Base-by-base conservation (phyloP, 2,888 invertebrate genomes). In the Spatulosminthurus flaviceps region DNA sequence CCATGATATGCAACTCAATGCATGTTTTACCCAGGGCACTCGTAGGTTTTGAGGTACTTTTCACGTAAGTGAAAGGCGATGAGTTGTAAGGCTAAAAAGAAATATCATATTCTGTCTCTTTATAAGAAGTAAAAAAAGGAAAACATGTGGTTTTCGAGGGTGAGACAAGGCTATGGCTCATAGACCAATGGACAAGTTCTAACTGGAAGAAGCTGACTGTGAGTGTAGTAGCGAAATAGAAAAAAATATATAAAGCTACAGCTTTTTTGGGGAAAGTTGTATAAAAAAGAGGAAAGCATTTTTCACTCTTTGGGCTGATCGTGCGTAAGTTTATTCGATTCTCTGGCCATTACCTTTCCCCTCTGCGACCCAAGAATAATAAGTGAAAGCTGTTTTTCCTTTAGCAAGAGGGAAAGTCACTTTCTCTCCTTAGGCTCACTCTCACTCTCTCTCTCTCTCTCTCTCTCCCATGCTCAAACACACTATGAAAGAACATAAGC, bases 291-390 rank as follows among this genome's bases (percentile, higher is more conserved):
- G 71, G 26, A 24, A 72, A 42, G 21, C 43, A 72, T 42, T 72
- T 72, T 43, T 67, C 43, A 21, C 26, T 72, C 71, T 34, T 72
- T 43, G 42, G 43, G 43, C 24, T 42, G 71, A 72, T 72, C 71
- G 71, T 72, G 71, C 71, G 71, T 72, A 72, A 72, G 43, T 72
- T 72, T 72, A 72, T 72, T 72, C 41, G 71, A 72, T 72, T 72
- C 71, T 72, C 71, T 43, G 71, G 43, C 71, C 43, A 72, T 72
- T 72, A 72, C 71, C 43, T 72, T 72, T 42, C 43, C 71, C 71
- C 71, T 72, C 43, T 72, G 71, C 71, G 71, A 72, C 71, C 71
- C 71, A 72, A 43, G 71, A 72, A 72, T 72, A 72, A 72, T 72
- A 72, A 72, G 42, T 67, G 67, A 67, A 67, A 67, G 28, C 24